These are phyloP conservation scores for Chrysolina oricalcia DNA, from an alignment of 2,888 invertebrate genomes.

Conservation along the genomic window DNA sequence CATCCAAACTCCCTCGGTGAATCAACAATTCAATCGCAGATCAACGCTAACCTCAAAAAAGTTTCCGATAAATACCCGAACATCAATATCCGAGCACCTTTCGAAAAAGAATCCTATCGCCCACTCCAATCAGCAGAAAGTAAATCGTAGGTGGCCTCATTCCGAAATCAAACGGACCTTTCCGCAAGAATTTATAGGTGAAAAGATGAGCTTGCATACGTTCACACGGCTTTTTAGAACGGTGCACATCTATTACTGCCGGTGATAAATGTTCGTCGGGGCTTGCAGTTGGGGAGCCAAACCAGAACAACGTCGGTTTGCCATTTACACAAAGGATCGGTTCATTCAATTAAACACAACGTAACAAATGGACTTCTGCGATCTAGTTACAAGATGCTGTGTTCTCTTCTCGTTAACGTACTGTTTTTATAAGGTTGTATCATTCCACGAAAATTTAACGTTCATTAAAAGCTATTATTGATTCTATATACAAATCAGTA, in stretches of 20 bases:
- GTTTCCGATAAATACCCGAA: not conserved
- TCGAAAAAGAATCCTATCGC: not conserved
- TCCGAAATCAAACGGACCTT: constrained; percentile 21
- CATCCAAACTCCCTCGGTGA: not conserved
- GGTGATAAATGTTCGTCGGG: constrained; percentile 21
- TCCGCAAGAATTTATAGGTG: constrained; percentile 34
- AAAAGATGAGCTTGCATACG: constrained; percentile 36
- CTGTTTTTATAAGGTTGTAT: too few relatives aligned
- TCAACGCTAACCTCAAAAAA: not conserved
- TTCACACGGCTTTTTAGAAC: constrained; percentile 32
- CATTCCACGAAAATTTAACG: too few relatives aligned
- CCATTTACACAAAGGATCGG: too few relatives aligned
- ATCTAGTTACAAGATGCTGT: too few relatives aligned
- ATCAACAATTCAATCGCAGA: not conserved
- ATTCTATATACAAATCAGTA: too few relatives aligned
- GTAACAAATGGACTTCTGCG: too few relatives aligned
- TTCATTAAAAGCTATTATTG: too few relatives aligned
- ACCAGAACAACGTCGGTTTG: not conserved
- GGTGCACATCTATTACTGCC: constrained; percentile 26
- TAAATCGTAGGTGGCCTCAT: constrained; percentile 23
- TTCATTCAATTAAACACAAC: too few relatives aligned
- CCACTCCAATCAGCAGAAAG: constrained; percentile 18
- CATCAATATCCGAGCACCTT: not conserved
- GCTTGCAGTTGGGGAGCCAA: not conserved
- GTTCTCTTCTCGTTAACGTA: too few relatives aligned